Evolutionary conservation across 1,140 invertebrate genomes (phyloP).

Genomic region (Pteromalus puparum): DNA sequence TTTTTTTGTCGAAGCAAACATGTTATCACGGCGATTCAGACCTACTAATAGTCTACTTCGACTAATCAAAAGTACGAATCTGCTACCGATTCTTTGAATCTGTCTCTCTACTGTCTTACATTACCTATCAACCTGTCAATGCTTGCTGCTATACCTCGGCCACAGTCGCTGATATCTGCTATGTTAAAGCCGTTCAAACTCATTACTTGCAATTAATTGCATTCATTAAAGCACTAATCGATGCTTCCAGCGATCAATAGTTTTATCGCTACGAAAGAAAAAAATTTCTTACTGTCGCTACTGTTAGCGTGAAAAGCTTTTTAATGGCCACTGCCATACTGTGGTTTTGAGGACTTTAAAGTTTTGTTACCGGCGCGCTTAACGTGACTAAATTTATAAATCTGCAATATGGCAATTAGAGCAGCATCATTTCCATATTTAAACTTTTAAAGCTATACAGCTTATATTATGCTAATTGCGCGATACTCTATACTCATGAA

Average conservation of each 20-base stretch:
- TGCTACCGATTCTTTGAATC: slow-evolving; percentile 59
- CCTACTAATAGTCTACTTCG: slow-evolving; percentile 62
- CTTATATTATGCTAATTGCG: neutral
- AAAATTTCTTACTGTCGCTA: neutral
- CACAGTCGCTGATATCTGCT: slow-evolving; percentile 71
- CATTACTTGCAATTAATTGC: slow-evolving; percentile 64
- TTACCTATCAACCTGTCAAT: slow-evolving; percentile 70
- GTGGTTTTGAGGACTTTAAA: slow-evolving; percentile 31
- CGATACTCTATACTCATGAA: neutral
- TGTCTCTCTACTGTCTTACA: slow-evolving; percentile 57
- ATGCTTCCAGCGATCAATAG: slow-evolving; percentile 53
- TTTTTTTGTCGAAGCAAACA: slow-evolving; percentile 8
- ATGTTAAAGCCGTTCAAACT: slow-evolving; percentile 67
- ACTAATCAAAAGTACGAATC: slow-evolving; percentile 57
- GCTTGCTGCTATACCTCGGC: slow-evolving; percentile 75
- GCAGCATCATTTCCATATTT: neutral
- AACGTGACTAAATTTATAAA: neutral
- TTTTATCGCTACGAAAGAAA: slow-evolving; percentile 12
- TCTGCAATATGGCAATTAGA: neutral
- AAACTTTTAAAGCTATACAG: neutral
- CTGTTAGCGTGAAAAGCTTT: slow-evolving; percentile 23
- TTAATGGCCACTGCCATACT: slow-evolving; percentile 43
- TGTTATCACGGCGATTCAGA: slow-evolving; percentile 54
- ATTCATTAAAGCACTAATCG: slow-evolving; percentile 66
- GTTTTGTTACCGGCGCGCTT: slow-evolving; percentile 16